These are phyloP conservation scores for Hystrix brachyura DNA, from an alignment of 2,113 vertebrate species.

Conservation along the genomic window DNA sequence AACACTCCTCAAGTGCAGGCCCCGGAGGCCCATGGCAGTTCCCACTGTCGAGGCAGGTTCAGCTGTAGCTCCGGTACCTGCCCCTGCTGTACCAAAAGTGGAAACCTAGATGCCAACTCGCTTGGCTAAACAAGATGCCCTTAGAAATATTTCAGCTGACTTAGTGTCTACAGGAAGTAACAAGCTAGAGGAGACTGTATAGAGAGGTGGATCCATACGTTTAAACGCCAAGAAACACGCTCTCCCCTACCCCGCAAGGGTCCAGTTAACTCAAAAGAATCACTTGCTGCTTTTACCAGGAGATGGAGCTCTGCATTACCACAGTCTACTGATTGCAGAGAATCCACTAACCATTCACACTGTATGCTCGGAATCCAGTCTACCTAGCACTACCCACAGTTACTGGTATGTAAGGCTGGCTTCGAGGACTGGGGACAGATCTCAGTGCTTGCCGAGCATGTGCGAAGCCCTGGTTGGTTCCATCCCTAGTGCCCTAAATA, in stretches of 20 bases:
- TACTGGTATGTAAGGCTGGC: not conserved
- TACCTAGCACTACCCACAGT: fast-evolving
- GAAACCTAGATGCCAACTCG: no score
- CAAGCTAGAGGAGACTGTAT: no score
- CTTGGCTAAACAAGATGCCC: not conserved
- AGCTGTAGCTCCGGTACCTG: fast-evolving
- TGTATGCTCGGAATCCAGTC: not conserved
- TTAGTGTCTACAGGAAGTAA: not conserved
- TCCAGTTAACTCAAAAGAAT: not conserved
- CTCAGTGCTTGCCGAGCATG: not conserved
- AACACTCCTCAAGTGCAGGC: not conserved
- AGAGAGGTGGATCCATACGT: not conserved
- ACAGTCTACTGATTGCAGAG: fast-evolving
- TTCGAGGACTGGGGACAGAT: no score
- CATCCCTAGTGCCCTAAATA: not conserved
- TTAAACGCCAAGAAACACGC: not conserved
- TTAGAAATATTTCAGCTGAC: not conserved
- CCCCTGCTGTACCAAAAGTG: not conserved
- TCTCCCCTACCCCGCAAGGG: not conserved
- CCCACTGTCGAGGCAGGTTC: no score
- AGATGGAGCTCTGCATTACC: fast-evolving
- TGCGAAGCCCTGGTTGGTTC: not conserved
- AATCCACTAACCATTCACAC: fast-evolving
- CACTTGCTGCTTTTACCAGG: not conserved
- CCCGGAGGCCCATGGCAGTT: no score